phyloP scores from a whole-genome alignment of 2,113 vertebrate species.

The Crypturellus undulatus region DNA sequence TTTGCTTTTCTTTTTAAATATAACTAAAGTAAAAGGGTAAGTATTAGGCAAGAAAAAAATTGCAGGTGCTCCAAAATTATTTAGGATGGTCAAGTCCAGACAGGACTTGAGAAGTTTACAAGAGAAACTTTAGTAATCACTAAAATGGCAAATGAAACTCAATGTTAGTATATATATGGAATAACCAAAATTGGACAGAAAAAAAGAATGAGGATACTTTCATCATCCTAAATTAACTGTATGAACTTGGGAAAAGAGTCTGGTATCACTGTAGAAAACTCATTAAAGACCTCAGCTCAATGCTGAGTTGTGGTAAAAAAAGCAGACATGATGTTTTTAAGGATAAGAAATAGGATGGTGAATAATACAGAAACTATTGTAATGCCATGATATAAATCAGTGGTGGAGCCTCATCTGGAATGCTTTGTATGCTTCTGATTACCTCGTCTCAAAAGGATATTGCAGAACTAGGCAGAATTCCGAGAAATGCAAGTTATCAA shows the following conservation, averaged over 20 bases:
- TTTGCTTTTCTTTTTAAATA: neutral
- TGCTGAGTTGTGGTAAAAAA: conserved; percentile 65
- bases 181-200: conserved; percentile 50
- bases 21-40: neutral
- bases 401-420: conserved; percentile 55
- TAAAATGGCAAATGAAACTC: conserved; percentile 46
- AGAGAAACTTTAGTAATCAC: conserved; percentile 27
- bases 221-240: conserved; percentile 63
- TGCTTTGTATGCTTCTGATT: conserved; percentile 23
- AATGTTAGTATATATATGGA: neutral
- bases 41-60: conserved; percentile 6
- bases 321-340: conserved; percentile 66
- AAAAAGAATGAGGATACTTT: conserved; percentile 52
- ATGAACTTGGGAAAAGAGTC: conserved; percentile 55
- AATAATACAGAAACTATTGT: conserved; percentile 66
- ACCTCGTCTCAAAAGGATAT: neutral
- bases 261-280: conserved; percentile 62
- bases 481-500: neutral
- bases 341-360: conserved; percentile 65
- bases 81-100: conserved; percentile 44
- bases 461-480: neutral
- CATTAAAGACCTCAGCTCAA: conserved; percentile 55
- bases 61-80: conserved; percentile 37
- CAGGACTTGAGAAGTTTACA: conserved; percentile 53
- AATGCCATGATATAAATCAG: conserved; percentile 66